These are phyloP conservation scores for Xestia ashworthii DNA, from an alignment of 2,888 invertebrate genomes.

Conservation along the genomic window DNA sequence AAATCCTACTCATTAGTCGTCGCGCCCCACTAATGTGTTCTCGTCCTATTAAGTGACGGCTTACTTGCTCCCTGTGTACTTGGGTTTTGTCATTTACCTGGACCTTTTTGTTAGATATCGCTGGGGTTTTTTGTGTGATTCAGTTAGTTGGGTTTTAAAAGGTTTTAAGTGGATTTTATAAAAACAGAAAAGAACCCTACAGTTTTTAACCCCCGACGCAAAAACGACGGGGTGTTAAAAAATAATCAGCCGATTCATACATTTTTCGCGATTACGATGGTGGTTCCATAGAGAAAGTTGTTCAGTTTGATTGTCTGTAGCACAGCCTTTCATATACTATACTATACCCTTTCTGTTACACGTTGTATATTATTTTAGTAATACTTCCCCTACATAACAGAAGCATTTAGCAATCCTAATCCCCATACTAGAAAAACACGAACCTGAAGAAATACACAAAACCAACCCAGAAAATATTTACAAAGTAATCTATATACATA, in stretches of 20 bases:
- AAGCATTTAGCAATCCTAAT: neutral
- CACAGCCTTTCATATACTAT: no score
- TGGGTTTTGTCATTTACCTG: conserved; percentile 43
- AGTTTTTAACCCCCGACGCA: no score
- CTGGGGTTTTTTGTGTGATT: conserved; percentile 10
- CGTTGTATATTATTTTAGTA: no score
- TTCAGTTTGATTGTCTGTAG: no score
- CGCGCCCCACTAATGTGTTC: conserved; percentile 61
- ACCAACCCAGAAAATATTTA: conserved; percentile 46
- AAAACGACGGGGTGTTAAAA: no score
- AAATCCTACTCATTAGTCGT: conserved; percentile 69
- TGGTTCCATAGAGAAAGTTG: no score
- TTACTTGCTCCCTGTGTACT: conserved; percentile 44
- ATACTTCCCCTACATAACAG: neutral
- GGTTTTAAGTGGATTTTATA: neutral
- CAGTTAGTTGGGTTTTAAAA: conserved; percentile 2
- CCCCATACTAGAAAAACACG: conserved; percentile 1
- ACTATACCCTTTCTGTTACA: no score
- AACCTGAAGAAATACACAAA: conserved; percentile 11
- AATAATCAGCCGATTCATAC: no score
- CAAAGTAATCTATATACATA: conserved; percentile 37
- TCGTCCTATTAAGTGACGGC: conserved; percentile 65
- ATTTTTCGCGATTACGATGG: no score
- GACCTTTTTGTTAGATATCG: conserved; percentile 17
- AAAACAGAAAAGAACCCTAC: neutral